Evolutionary conservation across 2,113 vertebrate species (phyloP).

Genomic region (Pelvicachromis taeniatus): DNA sequence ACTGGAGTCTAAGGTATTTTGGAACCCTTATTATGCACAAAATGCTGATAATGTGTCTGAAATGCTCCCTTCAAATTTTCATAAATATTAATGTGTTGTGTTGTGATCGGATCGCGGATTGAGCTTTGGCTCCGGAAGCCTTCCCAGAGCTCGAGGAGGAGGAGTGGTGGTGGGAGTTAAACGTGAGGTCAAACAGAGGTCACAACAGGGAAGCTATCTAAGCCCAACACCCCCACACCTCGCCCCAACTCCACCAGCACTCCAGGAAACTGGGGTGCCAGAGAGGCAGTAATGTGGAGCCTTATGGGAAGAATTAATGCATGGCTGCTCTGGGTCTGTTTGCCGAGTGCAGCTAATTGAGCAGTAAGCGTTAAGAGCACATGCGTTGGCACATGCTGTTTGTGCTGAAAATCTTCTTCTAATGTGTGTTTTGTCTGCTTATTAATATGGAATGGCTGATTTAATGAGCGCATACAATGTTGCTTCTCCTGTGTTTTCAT

Average conservation of each 20-base stretch:
- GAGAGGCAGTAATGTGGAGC: not conserved
- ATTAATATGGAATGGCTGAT: constrained; percentile 23
- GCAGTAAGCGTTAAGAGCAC: not conserved
- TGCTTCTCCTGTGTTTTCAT: not conserved
- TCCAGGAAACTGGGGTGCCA: constrained; percentile 41
- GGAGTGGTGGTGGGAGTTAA: constrained; percentile 47
- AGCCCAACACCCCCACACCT: not conserved
- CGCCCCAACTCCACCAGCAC: not conserved
- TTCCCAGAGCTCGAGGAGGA: constrained; percentile 11
- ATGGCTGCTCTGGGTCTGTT: constrained; percentile 15
- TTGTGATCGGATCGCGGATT: constrained; percentile 34
- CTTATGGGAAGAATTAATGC: constrained; percentile 44
- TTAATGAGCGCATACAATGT: constrained; percentile 2
- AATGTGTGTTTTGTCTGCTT: constrained; percentile 24
- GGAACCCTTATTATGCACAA: constrained; percentile 9
- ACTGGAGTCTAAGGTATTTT: not conserved
- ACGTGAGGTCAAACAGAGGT: constrained; percentile 61
- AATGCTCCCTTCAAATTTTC: constrained; percentile 34
- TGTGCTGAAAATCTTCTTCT: constrained; percentile 15
- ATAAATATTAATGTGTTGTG: constrained; percentile 66
- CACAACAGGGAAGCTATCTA: constrained; percentile 38
- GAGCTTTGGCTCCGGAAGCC: not conserved
- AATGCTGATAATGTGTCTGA: constrained; percentile 29
- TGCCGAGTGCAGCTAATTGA: constrained; percentile 35
- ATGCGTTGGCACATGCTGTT: not conserved